phyloP scores from a whole-genome alignment of 2,888 invertebrate genomes.

The Tiphia femorata region DNA sequence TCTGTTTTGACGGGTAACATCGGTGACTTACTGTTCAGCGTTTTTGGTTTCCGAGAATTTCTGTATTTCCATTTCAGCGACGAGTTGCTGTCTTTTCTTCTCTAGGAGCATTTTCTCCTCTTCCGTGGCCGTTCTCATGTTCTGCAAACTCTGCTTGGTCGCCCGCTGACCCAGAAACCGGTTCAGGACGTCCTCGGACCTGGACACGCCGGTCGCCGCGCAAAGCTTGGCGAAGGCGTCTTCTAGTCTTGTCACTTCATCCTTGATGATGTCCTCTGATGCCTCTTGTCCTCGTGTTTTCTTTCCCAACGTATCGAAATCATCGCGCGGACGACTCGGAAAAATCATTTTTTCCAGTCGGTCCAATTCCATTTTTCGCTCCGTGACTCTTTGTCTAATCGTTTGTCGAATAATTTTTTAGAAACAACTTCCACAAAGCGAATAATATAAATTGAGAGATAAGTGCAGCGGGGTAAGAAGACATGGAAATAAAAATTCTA shows the following conservation, averaged over 20 bases:
- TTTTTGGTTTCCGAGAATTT: constrained; percentile 86
- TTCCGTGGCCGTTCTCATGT: constrained; percentile 80
- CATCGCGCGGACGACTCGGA: constrained; percentile 70
- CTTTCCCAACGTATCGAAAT: constrained; percentile 57
- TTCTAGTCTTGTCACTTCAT: constrained; percentile 68
- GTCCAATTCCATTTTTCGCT: constrained; percentile 80
- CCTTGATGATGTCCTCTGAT: constrained; percentile 65
- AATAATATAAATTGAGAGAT: background rate
- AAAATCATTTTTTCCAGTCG: constrained; percentile 83
- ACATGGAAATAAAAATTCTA: background rate
- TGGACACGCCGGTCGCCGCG: constrained; percentile 82
- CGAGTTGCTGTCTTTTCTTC: constrained; percentile 75
- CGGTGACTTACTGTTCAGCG: constrained; percentile 78
- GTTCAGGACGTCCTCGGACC: constrained; percentile 80
- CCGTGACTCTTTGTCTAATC: constrained; percentile 79
- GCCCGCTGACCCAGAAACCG: constrained; percentile 81
- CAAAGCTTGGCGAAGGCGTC: constrained; percentile 81
- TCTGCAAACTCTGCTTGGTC: constrained; percentile 78
- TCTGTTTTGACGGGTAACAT: background rate
- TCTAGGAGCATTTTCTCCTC: constrained; percentile 81
- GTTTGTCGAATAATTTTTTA: too few species aligned
- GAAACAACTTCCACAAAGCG: background rate
- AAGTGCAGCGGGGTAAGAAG: background rate
- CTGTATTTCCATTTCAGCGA: constrained; percentile 79
- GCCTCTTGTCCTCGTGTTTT: constrained; percentile 55